Percentiles rank a stretch among this genome's conserved stretches.
phyloP scores from a whole-genome alignment of 2,797 vertebrate genomes.

The Orientallactaga sibirica region DNA sequence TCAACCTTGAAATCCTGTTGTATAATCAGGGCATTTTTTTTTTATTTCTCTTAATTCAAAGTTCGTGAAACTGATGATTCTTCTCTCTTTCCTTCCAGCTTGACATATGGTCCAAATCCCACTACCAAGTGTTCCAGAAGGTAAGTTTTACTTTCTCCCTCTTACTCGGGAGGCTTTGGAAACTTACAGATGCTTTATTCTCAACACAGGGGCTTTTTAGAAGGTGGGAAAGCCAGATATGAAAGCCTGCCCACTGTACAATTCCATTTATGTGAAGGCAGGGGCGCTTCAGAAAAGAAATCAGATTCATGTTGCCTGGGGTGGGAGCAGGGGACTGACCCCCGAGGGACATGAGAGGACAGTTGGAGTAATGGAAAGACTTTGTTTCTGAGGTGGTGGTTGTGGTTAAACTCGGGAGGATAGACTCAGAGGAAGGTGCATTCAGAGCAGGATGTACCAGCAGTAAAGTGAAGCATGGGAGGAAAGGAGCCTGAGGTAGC shows the following conservation, averaged over 20 bases:
- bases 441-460: not conserved
- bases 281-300: not conserved
- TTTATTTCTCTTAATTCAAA: not conserved
- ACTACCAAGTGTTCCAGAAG: slow-evolving; percentile 97
- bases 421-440: not conserved
- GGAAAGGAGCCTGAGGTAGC: too few species aligned
- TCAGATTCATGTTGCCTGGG: not conserved
- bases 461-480: not conserved
- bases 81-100: slow-evolving; percentile 86
- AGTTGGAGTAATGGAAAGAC: fast-evolving
- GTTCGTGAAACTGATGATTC: not conserved
- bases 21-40: not conserved
- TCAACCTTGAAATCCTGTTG: not conserved
- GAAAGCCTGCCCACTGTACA: not conserved
- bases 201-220: not conserved
- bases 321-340: not conserved
- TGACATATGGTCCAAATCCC: slow-evolving; percentile 98
- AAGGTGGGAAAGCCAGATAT: not conserved
- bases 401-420: not conserved
- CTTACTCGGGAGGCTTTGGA: fast-evolving
- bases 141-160: slow-evolving; percentile 86
- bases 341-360: fast-evolving
- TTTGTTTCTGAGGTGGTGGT: not conserved
- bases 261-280: not conserved
- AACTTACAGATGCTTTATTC: not conserved